Evolutionary conservation across 2,888 invertebrate genomes (phyloP), one percentile per base, ranked within the genome.

Genomic region (Nemoura dubitans): DNA sequence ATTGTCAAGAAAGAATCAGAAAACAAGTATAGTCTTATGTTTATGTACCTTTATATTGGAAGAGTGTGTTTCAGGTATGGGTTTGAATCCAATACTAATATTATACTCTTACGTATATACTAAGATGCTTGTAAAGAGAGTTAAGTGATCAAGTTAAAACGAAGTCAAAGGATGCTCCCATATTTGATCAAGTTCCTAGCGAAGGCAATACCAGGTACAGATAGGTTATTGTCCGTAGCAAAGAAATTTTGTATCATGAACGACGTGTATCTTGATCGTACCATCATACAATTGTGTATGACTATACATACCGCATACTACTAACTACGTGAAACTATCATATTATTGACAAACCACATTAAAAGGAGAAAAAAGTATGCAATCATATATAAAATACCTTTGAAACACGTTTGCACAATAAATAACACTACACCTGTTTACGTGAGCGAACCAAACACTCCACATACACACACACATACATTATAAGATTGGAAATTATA

Each of bases 381-480:
- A 59, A 59, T 59, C 59, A 10, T 81, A 81, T 80, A 21, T 81
- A 81, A 81, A 30, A 30, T 81, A 81, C 30, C 81, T 81, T 21
- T 81, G 30, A 29, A 81, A 81, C 81, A 81, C 81, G 81, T 81
- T 81, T 30, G n/a, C 81, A 81, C 28, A 29, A 81, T 81, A 81
- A 81, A 81, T 81, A 59, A 59, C 59, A 59, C 59, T 59, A 59
- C 59, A 59, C 59, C 81, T 30, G 28, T 81, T 59, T 59, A 59
- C 14, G 2, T 59, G 59, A 59, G 59, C 59, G 59, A 59, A 7
- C 21, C 59, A 59, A 59, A 59, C 59, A 59, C n/a, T n/a, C n/a
- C n/a, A n/a, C n/a, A n/a, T n/a, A n/a, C n/a, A n/a, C n/a, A n/a
- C 36, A 36, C 28, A 80, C 80, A 26, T 27, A 80, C 81, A 29